Conservation (phyloP, 2,797 vertebrate species). For the Fistularia commersonii region DNA sequence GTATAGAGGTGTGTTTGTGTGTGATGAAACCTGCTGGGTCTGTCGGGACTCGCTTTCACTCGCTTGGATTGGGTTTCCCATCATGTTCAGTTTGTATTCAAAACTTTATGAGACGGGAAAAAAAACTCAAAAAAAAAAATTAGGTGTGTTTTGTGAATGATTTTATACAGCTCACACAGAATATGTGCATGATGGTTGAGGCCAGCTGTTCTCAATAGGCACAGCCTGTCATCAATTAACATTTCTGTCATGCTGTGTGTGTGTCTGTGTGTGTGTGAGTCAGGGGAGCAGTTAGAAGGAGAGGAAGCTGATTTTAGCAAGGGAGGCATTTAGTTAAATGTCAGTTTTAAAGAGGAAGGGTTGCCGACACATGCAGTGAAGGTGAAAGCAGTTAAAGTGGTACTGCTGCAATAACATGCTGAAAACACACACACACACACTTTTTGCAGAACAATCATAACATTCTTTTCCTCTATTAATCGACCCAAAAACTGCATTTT, state of each 20-base stretch:
- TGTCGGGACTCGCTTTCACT: neutral
- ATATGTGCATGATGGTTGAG: slow-evolving; percentile 29
- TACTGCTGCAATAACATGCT: slow-evolving; percentile 13
- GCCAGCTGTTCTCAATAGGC: slow-evolving; percentile 22
- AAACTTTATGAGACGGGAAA: neutral
- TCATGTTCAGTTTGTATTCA: neutral
- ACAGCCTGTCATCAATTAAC: slow-evolving; percentile 55
- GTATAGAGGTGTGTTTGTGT: neutral
- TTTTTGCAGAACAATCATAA: slow-evolving; percentile 14
- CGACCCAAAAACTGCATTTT: slow-evolving; percentile 8
- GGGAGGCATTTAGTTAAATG: slow-evolving; percentile 31
- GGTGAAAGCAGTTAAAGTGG: slow-evolving; percentile 43
- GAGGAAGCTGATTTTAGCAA: slow-evolving; percentile 33
- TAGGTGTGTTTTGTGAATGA: slow-evolving; percentile 11
- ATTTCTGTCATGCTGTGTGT: slow-evolving; percentile 27
- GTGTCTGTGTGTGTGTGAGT: slow-evolving; percentile 17
- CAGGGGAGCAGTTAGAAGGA: slow-evolving; percentile 7
- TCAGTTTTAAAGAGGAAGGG: slow-evolving; percentile 36
- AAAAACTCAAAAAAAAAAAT: neutral
- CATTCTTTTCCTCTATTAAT: slow-evolving; percentile 26
- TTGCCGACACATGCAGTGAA: slow-evolving; percentile 43
- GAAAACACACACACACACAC: slow-evolving; percentile 10
- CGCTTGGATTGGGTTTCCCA: too few relatives aligned
- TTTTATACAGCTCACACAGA: slow-evolving; percentile 28
- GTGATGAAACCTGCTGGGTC: neutral